These are phyloP conservation scores for Heliconius hermathena DNA, from an alignment of 1,140 invertebrate species.

Conservation along the genomic window DNA sequence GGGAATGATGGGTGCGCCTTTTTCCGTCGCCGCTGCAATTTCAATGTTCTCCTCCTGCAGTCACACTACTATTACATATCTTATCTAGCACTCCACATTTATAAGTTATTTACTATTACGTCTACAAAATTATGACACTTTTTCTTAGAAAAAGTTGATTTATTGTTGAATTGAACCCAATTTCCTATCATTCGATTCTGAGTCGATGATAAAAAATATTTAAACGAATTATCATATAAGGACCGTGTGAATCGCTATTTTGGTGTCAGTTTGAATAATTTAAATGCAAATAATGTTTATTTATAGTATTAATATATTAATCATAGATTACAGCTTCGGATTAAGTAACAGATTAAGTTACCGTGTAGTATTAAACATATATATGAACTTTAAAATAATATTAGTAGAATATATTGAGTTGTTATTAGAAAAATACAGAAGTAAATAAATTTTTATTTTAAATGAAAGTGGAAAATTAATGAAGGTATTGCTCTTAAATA, in stretches of 20 bases:
- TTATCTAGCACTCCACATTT: conserved; percentile 18
- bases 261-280: neutral
- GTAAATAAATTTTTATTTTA: neutral
- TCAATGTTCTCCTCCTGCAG: conserved; percentile 78
- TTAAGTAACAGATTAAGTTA: neutral
- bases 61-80: neutral
- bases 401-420: neutral
- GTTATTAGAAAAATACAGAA: neutral
- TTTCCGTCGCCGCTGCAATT: conserved; percentile 67
- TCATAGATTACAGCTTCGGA: neutral
- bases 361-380: neutral
- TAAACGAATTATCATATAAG: neutral
- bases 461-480: too few species aligned
- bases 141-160: neutral
- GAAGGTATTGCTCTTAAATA: too few species aligned
- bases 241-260: conserved; percentile 2
- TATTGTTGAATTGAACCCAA: neutral
- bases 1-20: conserved; percentile 54
- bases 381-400: neutral
- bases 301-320: neutral
- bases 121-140: neutral
- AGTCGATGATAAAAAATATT: neutral
- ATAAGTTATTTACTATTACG: neutral
- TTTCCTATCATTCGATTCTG: neutral
- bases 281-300: neutral